Percentiles rank a stretch among this genome's conserved stretches.
These are phyloP conservation scores for Actinostola sp. DNA, from an alignment of 92 coral and sea anemone genomes.

Conservation along the genomic window DNA sequence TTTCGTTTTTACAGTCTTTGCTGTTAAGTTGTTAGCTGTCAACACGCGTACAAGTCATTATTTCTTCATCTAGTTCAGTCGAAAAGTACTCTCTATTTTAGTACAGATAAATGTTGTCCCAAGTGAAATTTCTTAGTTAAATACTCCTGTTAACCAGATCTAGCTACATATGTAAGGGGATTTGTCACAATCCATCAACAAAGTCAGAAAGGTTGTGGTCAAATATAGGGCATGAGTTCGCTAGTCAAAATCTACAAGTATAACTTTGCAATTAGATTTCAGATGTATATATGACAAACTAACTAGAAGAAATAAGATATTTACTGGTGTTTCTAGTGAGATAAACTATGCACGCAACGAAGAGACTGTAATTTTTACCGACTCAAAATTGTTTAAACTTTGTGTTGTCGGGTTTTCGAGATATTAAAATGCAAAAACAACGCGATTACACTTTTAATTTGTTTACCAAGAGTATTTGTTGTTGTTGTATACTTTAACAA, in stretches of 20 bases:
- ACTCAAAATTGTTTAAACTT: no score
- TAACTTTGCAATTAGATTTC: neutral
- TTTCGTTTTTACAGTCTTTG: slow-evolving; percentile 18
- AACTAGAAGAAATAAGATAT: no score
- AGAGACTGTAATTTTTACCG: no score
- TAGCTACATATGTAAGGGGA: slow-evolving; percentile 79
- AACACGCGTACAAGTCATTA: slow-evolving; percentile 36
- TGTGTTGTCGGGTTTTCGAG: neutral
- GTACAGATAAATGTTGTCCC: neutral
- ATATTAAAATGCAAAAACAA: slow-evolving; percentile 5
- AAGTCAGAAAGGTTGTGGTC: slow-evolving; percentile 16
- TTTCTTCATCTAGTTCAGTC: neutral
- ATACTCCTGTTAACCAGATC: no score
- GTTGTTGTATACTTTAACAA: slow-evolving; percentile 12
- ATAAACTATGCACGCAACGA: no score
- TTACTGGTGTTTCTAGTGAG: no score
- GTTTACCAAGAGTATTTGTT: slow-evolving; percentile 26
- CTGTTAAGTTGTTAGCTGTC: slow-evolving; percentile 46
- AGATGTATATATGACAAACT: no score
- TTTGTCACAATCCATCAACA: slow-evolving; percentile 85
- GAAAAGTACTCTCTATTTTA: no score
- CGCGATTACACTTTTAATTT: slow-evolving; percentile 13
- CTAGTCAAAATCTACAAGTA: slow-evolving; percentile 1
- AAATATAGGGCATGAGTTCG: neutral
- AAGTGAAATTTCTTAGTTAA: neutral